A percentile compares a stretch with the other conserved stretches of the same genome.
phyloP scores from a whole-genome alignment of 2,113 vertebrate species.

The Microcebus tavaratra region DNA sequence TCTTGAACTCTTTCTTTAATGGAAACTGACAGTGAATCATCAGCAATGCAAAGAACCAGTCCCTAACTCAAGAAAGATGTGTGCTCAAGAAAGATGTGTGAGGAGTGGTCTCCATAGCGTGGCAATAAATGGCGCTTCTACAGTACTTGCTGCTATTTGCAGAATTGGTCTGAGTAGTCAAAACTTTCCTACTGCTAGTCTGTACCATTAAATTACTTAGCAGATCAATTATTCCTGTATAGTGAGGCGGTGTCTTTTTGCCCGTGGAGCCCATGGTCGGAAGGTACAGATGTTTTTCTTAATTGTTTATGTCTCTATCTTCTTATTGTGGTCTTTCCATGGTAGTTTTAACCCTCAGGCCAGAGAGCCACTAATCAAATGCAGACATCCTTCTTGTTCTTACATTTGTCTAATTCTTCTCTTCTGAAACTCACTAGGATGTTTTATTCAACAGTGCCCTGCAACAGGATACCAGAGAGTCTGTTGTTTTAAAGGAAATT shows the following conservation, averaged over 20 bases:
- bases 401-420: neutral
- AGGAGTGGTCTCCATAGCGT: neutral
- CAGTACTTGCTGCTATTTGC: neutral
- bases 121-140: neutral
- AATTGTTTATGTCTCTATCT: neutral
- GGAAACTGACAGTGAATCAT: neutral
- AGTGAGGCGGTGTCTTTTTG: neutral
- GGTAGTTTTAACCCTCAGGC: neutral
- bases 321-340: neutral
- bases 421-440: neutral
- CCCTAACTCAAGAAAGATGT: neutral
- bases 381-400: neutral
- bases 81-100: too few species aligned
- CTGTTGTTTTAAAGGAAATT: slow-evolving; percentile 3
- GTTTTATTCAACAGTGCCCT: neutral
- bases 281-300: neutral
- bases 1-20: neutral
- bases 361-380: neutral
- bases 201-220: neutral
- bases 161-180: neutral
- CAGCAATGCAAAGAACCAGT: neutral
- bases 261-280: neutral
- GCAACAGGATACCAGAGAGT: neutral
- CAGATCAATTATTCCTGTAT: fast-evolving
- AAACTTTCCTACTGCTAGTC: neutral